Conservation (phyloP, 1,140 invertebrate genomes). For the Achatina immaculata region DNA sequence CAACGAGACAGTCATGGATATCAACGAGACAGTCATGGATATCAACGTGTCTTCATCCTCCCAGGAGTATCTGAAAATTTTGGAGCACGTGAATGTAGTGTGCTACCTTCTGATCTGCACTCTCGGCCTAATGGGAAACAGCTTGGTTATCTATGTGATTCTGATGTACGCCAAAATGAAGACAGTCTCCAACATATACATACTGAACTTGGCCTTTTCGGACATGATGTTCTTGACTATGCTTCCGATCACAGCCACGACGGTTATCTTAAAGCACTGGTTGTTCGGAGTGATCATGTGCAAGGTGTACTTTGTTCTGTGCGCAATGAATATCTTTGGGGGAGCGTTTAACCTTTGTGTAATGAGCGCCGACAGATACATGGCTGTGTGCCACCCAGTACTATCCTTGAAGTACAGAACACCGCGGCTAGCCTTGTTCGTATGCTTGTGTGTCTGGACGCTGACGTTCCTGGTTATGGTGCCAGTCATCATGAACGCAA, state of each 20-base stretch:
- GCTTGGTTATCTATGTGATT: conserved; percentile 95
- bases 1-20: background rate
- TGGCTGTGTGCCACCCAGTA: conserved; percentile 96
- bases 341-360: conserved; percentile 93
- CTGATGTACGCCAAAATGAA: conserved; percentile 91
- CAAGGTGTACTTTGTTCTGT: conserved; percentile 87
- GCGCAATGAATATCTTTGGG: conserved; percentile 95
- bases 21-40: background rate
- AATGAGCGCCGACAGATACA: conserved; percentile 96
- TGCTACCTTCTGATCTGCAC: conserved; percentile 81
- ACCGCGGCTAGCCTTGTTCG: conserved; percentile 64
- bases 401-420: conserved; percentile 79
- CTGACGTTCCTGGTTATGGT: conserved; percentile 76
- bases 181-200: conserved; percentile 97
- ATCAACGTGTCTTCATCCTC: background rate
- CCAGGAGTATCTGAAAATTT: background rate
- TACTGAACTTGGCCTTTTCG: conserved; percentile 94
- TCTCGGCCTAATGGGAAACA: conserved; percentile 91
- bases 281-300: conserved; percentile 92
- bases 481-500: conserved; percentile 93
- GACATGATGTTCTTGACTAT: conserved; percentile 95
- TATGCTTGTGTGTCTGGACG: conserved; percentile 71
- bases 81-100: conserved; percentile 11
- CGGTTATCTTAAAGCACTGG: conserved; percentile 87
- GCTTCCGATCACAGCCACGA: conserved; percentile 91